phyloP scores from a whole-genome alignment of 2,797 vertebrate genomes.

The Phoebastria nigripes region DNA sequence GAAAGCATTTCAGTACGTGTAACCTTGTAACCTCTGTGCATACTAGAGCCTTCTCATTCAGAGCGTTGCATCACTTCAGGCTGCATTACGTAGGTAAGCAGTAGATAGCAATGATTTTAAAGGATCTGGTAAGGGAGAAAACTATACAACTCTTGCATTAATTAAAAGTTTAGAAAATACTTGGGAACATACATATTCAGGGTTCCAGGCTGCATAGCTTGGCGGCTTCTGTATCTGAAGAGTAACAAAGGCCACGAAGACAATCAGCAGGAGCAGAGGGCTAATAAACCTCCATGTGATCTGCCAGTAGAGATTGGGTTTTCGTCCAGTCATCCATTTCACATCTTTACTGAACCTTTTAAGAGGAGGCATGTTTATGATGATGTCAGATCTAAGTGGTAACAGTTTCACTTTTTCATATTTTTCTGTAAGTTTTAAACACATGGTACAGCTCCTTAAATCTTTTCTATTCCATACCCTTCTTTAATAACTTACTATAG shows the following conservation, averaged over 20 bases:
- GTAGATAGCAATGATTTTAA: not conserved
- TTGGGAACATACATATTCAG: slow-evolving; percentile 77
- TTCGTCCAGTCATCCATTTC: slow-evolving; percentile 84
- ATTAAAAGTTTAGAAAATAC: not conserved
- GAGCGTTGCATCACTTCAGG: not conserved
- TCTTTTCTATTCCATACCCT: not conserved
- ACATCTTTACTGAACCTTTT: slow-evolving; percentile 87
- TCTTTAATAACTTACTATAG: not conserved
- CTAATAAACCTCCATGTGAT: slow-evolving; percentile 85
- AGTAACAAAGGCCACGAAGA: slow-evolving; percentile 79
- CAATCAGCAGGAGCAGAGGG: slow-evolving; percentile 80
- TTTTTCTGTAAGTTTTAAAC: not conserved
- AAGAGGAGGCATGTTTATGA: not conserved
- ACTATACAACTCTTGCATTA: not conserved
- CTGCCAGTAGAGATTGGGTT: slow-evolving; percentile 84
- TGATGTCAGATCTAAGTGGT: not conserved
- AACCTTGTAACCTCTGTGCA: not conserved
- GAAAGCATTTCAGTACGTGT: accelerated
- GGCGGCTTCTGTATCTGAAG: slow-evolving; percentile 72
- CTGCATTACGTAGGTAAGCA: not conserved
- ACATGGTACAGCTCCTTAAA: not conserved
- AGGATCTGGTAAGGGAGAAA: not conserved
- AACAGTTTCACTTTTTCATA: not conserved
- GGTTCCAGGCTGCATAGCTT: slow-evolving; percentile 84
- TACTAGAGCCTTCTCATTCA: not conserved